Evolutionary conservation across 2,113 vertebrate species (phyloP).

Genomic region (Neodontobutis hainanensis): DNA sequence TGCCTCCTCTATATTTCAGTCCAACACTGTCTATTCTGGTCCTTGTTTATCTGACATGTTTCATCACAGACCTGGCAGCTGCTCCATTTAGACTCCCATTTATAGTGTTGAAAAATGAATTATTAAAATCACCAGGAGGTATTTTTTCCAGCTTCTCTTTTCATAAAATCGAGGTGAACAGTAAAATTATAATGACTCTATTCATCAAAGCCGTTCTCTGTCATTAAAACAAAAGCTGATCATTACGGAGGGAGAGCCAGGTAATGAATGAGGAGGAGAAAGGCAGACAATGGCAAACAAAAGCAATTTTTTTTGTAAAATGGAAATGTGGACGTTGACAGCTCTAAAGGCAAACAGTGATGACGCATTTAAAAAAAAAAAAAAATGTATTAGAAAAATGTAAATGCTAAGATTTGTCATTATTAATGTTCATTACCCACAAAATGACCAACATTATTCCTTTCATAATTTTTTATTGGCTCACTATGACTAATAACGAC

Average conservation of each 20-base stretch:
- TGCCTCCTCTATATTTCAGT: neutral
- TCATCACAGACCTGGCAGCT: slow-evolving; percentile 36
- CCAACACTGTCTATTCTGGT: slow-evolving; percentile 6
- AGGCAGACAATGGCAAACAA: slow-evolving; percentile 31
- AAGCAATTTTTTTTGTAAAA: slow-evolving; percentile 44
- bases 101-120: slow-evolving; percentile 55
- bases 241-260: slow-evolving; percentile 30
- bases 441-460: no score
- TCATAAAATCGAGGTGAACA: slow-evolving; percentile 45
- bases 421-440: no score
- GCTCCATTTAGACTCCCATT: slow-evolving; percentile 57
- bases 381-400: neutral
- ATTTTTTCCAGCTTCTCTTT: slow-evolving; percentile 27
- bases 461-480: no score
- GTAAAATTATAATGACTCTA: slow-evolving; percentile 40
- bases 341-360: slow-evolving; percentile 27
- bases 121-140: slow-evolving; percentile 54
- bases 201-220: slow-evolving; percentile 32
- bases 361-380: slow-evolving; percentile 5
- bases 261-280: slow-evolving; percentile 49
- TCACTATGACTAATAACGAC: no score
- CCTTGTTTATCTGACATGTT: slow-evolving; percentile 52
- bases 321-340: slow-evolving; percentile 46
- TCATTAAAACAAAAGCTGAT: slow-evolving; percentile 46
- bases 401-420: neutral